A percentile compares a stretch with the other conserved stretches of the same genome.
Conservation (phyloP, 37 sponge, comb jelly and placozoan species). For the Dysidea cf. avara region DNA sequence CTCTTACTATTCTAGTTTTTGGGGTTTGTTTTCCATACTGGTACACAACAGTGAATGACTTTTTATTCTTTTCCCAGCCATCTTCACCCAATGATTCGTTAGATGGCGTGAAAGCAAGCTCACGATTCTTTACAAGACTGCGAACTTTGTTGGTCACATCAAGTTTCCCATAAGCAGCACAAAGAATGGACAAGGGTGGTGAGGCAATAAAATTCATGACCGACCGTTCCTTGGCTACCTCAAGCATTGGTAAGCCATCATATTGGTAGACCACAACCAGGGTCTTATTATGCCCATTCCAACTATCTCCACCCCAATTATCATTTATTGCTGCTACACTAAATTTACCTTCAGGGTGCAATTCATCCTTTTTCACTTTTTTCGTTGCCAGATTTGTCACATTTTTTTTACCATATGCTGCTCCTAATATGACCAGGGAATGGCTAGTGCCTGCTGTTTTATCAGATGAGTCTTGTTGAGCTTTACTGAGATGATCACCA, state of each 20-base stretch:
- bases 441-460: too few relatives aligned
- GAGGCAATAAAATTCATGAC: slow-evolving; percentile 3
- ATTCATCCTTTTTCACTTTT: too few relatives aligned
- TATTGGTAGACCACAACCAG: not conserved
- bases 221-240: not conserved
- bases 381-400: too few relatives aligned
- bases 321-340: not conserved
- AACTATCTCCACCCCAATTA: not conserved
- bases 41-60: not conserved
- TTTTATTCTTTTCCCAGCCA: not conserved
- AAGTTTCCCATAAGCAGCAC: not conserved
- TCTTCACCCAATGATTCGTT: not conserved
- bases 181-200: not conserved
- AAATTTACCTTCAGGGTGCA: too few relatives aligned
- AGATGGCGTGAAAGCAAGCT: not conserved
- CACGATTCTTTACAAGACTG: not conserved
- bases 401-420: too few relatives aligned
- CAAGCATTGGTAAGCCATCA: slow-evolving; percentile 3
- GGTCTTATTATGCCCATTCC: not conserved
- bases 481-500: too few relatives aligned
- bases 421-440: too few relatives aligned
- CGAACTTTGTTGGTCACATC: not conserved
- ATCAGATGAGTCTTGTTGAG: too few relatives aligned
- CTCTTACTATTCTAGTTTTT: not conserved
- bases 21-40: slow-evolving; percentile 14